Evolutionary conservation across 2,888 invertebrate genomes (phyloP), one percentile per base, ranked within the genome.

Genomic region (Watsonalla cultraria): DNA sequence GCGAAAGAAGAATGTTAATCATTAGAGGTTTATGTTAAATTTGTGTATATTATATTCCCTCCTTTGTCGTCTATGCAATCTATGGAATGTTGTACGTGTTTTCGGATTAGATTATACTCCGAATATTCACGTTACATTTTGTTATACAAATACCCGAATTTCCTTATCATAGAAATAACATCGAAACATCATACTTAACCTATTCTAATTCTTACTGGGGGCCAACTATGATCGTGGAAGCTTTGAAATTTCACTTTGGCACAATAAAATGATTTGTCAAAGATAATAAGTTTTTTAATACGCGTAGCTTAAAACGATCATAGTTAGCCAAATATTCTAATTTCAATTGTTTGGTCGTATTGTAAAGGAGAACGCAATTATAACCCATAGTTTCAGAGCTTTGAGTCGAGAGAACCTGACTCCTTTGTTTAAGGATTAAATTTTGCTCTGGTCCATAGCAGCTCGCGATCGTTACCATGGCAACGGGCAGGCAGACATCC

Each of bases 381-480:
- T 24, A 24, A 24, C 24, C 24, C 4, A 24, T 24, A 24, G 24
- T 24, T 24, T 24, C 4, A 11, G 11, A 42, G 11, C 42, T 8
- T 42, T 11, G 42, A 11, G 11, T 42, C 11, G 11, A 11, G 11
- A 42, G 11, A 42, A 42, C 42, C 42, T 42, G 42, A 5, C 42
- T 11, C 42, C 5, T 42, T 8, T 11, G 42, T 42, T 42, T 42
- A 42, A 42, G 42, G 37, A 37, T 37, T 11, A 5, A 42, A 42
- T 11, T 42, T 42, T 42, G 11, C 42, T 42, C 24, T 24, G 24
- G 58, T 51, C 58, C 62, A 56, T 52, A 62, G 60, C 59, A 59
- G 63, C 60, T 57, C 46, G 67, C 63, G 66, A 71, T 62, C 61
- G 83, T 85, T 70, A 54, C 76, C 73, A 80, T 80, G 64, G 74